A percentile compares a stretch with the other conserved stretches of the same genome.
These are phyloP conservation scores for Geothlypis trichas DNA, from an alignment of 2,113 vertebrate species.

Conservation along the genomic window DNA sequence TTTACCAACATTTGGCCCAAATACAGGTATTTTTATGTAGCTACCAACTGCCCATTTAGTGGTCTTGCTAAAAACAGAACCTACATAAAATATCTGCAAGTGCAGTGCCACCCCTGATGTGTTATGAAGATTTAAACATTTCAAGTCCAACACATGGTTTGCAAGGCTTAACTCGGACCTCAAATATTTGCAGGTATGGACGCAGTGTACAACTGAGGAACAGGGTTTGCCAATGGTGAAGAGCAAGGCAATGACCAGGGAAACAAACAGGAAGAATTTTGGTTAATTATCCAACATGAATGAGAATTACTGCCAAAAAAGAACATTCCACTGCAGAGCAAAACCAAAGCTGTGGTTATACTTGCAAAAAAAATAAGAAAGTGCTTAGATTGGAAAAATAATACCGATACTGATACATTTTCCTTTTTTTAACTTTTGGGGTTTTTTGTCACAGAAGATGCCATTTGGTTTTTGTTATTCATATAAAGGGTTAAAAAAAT, in stretches of 20 bases:
- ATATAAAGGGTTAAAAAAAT: not conserved
- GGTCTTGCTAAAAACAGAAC: conserved; percentile 48
- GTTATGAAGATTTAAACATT: not conserved
- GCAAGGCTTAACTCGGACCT: not conserved
- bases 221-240: not conserved
- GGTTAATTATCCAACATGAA: not conserved
- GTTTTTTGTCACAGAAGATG: not conserved
- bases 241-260: not conserved
- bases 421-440: not conserved
- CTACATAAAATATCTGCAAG: not conserved
- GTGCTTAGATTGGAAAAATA: not conserved
- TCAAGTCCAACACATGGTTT: not conserved
- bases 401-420: not conserved
- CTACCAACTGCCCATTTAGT: conserved; percentile 16
- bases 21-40: conserved; percentile 22
- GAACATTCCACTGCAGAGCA: not conserved
- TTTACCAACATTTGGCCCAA: not conserved
- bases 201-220: not conserved
- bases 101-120: not conserved
- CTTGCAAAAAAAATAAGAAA: not conserved
- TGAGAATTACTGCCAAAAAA: not conserved
- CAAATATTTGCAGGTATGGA: not conserved
- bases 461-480: not conserved
- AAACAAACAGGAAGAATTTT: not conserved
- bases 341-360: not conserved